Conservation (phyloP, 2,888 invertebrate species). For the Orchesella flavescens region DNA sequence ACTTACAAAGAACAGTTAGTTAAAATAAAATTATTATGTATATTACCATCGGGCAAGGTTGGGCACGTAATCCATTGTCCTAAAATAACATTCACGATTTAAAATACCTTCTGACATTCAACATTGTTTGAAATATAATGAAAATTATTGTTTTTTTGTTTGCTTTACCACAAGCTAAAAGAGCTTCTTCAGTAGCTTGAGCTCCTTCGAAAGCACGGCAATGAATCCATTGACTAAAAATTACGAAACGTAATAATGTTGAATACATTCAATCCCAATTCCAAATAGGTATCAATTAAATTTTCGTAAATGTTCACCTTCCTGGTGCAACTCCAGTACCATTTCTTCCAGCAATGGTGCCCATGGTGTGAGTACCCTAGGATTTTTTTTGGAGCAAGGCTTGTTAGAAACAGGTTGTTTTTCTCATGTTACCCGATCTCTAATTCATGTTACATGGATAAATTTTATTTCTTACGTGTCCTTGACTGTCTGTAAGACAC, state of each 20-base stretch:
- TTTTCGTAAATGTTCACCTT: not conserved
- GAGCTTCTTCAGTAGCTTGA: conserved; percentile 52
- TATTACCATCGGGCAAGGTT: conserved; percentile 40
- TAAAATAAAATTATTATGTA: too few relatives aligned
- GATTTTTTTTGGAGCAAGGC: too few relatives aligned
- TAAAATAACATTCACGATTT: not conserved
- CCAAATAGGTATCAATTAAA: too few relatives aligned
- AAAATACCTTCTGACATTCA: conserved; percentile 17
- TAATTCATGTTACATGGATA: too few relatives aligned
- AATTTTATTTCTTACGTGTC: too few relatives aligned
- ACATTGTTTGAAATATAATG: too few relatives aligned
- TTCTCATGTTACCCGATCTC: too few relatives aligned
- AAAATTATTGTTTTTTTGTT: too few relatives aligned
- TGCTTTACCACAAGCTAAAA: too few relatives aligned
- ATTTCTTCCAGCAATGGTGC: conserved; percentile 47
- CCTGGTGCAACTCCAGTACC: conserved; percentile 63
- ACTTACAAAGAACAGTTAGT: too few relatives aligned
- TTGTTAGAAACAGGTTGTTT: too few relatives aligned
- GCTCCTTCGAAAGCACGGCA: conserved; percentile 43
- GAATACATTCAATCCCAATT: not conserved
- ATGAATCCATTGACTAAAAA: conserved; percentile 41
- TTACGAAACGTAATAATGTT: not conserved
- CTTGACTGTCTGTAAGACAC: conserved; percentile 22
- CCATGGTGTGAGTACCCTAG: conserved; percentile 58
- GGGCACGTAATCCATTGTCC: conserved; percentile 57